phyloP scores from a whole-genome alignment of 2,113 vertebrate species.

The Agapornis roseicollis region DNA sequence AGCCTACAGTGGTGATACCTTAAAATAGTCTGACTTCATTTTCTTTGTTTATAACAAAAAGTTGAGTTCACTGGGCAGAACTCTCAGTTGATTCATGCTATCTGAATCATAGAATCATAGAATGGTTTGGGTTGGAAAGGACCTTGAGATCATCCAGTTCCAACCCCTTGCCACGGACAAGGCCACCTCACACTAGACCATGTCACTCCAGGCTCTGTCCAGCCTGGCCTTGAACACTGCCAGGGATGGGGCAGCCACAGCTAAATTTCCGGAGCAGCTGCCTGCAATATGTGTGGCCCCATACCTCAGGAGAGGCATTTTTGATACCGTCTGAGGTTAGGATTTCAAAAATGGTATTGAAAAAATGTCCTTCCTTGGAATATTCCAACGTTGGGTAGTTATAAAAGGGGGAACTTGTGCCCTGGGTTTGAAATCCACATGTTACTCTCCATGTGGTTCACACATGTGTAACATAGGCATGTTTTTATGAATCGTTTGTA shows the following conservation, averaged over 20 bases:
- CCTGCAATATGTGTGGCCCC: slow-evolving; percentile 49
- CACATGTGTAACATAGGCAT: slow-evolving; percentile 69
- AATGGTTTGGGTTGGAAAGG: no score
- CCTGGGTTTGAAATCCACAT: slow-evolving; percentile 27
- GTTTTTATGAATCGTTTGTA: slow-evolving; percentile 71
- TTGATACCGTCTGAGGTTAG: slow-evolving; percentile 58
- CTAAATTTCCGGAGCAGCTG: slow-evolving; percentile 40
- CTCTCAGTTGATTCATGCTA: neutral
- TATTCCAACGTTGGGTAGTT: neutral
- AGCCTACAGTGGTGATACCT: neutral
- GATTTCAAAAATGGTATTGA: slow-evolving; percentile 43
- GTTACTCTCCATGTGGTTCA: slow-evolving; percentile 66
- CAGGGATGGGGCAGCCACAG: no score
- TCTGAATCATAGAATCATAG: neutral
- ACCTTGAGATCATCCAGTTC: no score
- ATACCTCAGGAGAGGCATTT: slow-evolving; percentile 52
- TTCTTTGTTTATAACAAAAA: neutral
- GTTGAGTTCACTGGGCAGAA: neutral
- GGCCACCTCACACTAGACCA: no score
- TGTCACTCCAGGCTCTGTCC: no score
- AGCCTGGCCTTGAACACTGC: no score
- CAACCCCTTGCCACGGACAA: no score
- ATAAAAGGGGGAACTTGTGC: neutral
- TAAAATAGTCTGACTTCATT: neutral
- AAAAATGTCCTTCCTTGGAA: slow-evolving; percentile 21